Evolutionary conservation across 1,140 invertebrate genomes (phyloP).

Genomic region (Diprion similis): DNA sequence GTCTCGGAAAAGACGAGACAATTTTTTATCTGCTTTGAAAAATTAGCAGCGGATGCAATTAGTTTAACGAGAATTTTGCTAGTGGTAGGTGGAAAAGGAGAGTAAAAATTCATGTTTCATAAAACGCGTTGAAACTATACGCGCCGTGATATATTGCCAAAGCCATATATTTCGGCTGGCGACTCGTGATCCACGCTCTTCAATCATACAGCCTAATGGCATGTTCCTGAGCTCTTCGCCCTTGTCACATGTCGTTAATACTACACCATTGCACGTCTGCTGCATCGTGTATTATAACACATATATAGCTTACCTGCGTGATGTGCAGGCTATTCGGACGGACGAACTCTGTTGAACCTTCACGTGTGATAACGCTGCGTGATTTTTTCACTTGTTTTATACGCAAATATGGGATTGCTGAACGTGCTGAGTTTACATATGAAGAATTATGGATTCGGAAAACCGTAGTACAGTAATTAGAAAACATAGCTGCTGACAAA

Average conservation of each 20-base stretch:
- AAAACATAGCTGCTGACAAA: too few relatives aligned
- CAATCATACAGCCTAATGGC: background rate
- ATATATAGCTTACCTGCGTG: background rate
- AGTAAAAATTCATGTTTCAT: background rate
- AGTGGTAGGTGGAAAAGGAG: background rate
- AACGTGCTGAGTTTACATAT: too few relatives aligned
- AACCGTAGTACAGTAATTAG: too few relatives aligned
- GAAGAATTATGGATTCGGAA: too few relatives aligned
- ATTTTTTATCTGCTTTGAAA: background rate
- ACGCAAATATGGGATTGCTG: too few relatives aligned
- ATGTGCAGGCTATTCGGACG: too few relatives aligned
- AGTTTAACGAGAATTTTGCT: background rate
- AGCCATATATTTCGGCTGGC: background rate
- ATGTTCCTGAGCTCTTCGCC: background rate
- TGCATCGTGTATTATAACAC: background rate
- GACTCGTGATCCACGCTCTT: conserved; percentile 2
- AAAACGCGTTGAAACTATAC: background rate
- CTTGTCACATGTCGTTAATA: background rate
- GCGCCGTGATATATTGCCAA: background rate
- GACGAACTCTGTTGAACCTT: too few relatives aligned
- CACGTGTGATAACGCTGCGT: background rate
- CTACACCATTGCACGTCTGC: background rate
- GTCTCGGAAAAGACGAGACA: background rate
- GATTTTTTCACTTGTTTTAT: background rate
- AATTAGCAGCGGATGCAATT: background rate